Base-by-base conservation (phyloP, 2,113 vertebrate genomes). In the Pelvicachromis taeniatus region DNA sequence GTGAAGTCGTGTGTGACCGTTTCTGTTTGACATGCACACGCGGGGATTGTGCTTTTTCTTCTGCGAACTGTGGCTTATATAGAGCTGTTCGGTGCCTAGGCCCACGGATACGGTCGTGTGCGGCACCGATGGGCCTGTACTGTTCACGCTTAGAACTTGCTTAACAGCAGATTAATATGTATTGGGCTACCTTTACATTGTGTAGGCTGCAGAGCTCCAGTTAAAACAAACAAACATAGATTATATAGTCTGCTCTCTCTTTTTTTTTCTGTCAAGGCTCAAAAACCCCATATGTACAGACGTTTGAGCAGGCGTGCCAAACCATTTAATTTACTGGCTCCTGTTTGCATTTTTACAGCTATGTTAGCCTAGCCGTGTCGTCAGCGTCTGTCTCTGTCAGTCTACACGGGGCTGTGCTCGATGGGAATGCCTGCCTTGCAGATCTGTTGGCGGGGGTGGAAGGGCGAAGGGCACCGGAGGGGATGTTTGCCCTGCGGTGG, bases 401-500 rank as follows among this genome's bases (percentile, higher is more conserved):
- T 8, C 85, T 61, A 14, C 75, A 55, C 68, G 81, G 87, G 79
- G 77, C 80, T 40, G 81, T 81, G 63, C 85, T 68, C 55, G 70
- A 78, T 50, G 75, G 87, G 77, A 86, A 87, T 90, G 81, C 70
- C 89, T 82, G 77, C 19, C 81, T 80, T 77, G 87, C 61, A 86
- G 86, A 78, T 81, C 21, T 56, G 83, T 70, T 35, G 35, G 77
- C n/a, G 82, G 84, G 80, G 88, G 86, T 80, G 87, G 89, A 87
- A 88, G 90, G 91, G 92, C 90, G 91, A 92, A 93, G 92, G 92
- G 85, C 90, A 92, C 84, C 55, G 84, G 87, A 55, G 86, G 93
- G 90, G 89, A 61, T 86, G 92, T 92, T 88, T 92, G 93, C 86
- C 94, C 95, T 92, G 95, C 94, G 93, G 96, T 96, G 96, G 96